Conservation (phyloP, 2,888 invertebrate genomes). For the Tridacna crocea region DNA sequence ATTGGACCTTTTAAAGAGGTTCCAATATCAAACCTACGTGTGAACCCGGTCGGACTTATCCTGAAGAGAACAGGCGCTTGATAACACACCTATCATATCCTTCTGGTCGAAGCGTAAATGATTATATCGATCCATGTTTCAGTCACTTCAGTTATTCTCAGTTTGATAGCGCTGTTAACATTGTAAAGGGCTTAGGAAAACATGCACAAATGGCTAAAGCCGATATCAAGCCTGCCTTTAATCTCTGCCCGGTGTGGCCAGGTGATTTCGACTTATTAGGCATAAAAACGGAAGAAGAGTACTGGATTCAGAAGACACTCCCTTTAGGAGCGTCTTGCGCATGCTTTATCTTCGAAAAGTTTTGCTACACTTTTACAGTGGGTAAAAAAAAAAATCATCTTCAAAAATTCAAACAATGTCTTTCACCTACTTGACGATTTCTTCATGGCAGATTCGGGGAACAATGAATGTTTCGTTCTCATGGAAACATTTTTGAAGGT, state of each 20-base stretch:
- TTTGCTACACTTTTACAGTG: constrained; percentile 28
- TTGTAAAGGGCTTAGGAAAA: constrained; percentile 23
- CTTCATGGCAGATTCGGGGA: constrained; percentile 21
- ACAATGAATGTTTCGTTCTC: constrained; percentile 10
- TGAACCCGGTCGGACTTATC: constrained; percentile 42
- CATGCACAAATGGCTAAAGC: constrained; percentile 28
- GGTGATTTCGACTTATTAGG: constrained; percentile 33
- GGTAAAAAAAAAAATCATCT: background rate
- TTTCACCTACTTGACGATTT: constrained; percentile 41
- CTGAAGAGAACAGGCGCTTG: constrained; percentile 35
- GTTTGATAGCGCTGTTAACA: constrained; percentile 37
- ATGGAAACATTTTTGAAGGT: constrained; percentile 27
- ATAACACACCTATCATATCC: constrained; percentile 46
- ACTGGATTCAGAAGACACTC: constrained; percentile 31
- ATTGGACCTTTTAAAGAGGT: constrained; percentile 31
- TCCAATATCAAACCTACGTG: constrained; percentile 26
- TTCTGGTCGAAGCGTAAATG: constrained; percentile 30
- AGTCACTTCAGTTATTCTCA: constrained; percentile 25
- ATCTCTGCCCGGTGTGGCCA: constrained; percentile 15
- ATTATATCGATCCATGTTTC: constrained; percentile 26
- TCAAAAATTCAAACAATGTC: background rate
- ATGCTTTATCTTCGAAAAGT: constrained; percentile 33
- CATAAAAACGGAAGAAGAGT: constrained; percentile 17
- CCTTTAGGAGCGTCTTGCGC: constrained; percentile 26
- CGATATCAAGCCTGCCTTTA: constrained; percentile 37